Base-by-base conservation (phyloP, 2,888 invertebrate genomes). In the Hydriomena furcata region DNA sequence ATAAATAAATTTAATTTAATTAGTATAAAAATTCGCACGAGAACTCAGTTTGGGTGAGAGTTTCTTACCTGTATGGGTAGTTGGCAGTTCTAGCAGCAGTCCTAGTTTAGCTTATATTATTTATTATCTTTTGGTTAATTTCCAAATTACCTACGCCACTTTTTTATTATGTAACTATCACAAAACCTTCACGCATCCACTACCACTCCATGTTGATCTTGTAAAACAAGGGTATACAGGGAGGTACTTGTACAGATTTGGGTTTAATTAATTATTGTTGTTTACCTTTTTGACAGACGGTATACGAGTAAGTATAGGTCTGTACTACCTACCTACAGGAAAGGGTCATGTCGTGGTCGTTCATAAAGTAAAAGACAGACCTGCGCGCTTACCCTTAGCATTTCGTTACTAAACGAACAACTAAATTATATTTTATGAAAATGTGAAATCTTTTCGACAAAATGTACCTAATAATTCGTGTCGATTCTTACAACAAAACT, bases 91-190 rank as follows among this genome's bases (percentile, higher is more conserved):
- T n/a, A n/a, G n/a, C n/a, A n/a, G n/a, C n/a, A 73, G 65, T 66
- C 63, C 61, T 42, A 63, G 60, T 61, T 58, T 59, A 60, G 52
- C 52, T 62, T 20, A n/a, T n/a, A n/a, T n/a, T n/a, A n/a, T n/a
- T n/a, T n/a, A n/a, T n/a, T n/a, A n/a, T n/a, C n/a, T n/a, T n/a
- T n/a, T n/a, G n/a, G n/a, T n/a, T n/a, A n/a, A n/a, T 46, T 38
- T 38, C 25, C 12, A 27, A 27, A 27, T 8, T 32, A 21, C 40
- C 34, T 60, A 56, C 60, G 59, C 57, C 58, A 60, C 32, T 51
- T 59, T 65, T 65, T 69, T 60, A 46, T 56, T 54, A 57, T 40
- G 43, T 46, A 53, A 56, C 56, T 55, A 27, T 32, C 27, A 7
- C 25, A 42, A 38, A 42, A 42, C 30, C 43, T 40, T 13, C 6